Conservation (phyloP, 2,113 vertebrate genomes). For the Pao palembangensis region DNA sequence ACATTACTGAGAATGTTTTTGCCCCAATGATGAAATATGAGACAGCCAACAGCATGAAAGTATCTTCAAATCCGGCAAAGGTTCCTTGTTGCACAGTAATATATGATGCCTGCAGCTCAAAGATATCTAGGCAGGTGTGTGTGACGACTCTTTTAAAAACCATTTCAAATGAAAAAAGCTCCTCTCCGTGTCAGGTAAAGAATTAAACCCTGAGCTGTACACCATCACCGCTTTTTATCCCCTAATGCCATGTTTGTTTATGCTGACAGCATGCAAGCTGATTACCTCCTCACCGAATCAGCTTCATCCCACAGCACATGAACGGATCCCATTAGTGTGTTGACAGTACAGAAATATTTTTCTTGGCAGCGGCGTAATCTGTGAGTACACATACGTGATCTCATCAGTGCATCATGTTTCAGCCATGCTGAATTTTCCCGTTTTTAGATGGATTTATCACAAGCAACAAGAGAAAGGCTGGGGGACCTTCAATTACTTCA, state of each 20-base stretch:
- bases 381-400: background rate
- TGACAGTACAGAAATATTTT: slow-evolving; percentile 3
- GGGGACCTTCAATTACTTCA: background rate
- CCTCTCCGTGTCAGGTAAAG: no score
- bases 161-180: no score
- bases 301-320: slow-evolving; percentile 8
- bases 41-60: no score
- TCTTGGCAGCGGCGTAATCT: no score
- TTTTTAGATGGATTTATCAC: background rate
- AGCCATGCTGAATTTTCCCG: background rate
- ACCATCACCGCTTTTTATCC: background rate
- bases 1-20: no score
- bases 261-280: slow-evolving; percentile 13
- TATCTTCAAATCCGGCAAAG: no score
- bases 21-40: no score
- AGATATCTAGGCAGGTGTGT: no score
- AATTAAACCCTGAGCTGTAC: background rate
- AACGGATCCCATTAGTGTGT: slow-evolving; percentile 9
- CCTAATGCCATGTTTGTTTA: slow-evolving; percentile 18
- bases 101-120: no score
- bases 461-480: background rate
- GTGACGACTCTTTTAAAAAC: no score
- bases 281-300: slow-evolving; percentile 24
- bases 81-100: no score
- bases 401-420: background rate